Evolutionary conservation across 2,888 invertebrate genomes (phyloP).

Genomic region (Thymelicus lineola): DNA sequence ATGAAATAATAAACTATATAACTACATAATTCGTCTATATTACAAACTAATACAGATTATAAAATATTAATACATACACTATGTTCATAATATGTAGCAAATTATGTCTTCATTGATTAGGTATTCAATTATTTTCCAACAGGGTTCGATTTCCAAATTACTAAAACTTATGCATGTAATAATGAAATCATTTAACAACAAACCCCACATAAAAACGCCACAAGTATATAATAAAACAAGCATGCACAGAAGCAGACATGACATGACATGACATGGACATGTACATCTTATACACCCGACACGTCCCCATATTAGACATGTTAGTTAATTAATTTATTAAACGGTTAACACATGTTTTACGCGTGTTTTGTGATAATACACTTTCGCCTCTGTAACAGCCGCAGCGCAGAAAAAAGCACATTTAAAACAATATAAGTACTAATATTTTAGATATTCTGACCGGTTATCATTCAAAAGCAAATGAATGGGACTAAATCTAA

Average conservation of each 20-base stretch:
- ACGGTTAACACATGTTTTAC: slow-evolving; percentile 27
- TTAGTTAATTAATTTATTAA: slow-evolving; percentile 34
- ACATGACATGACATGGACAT: slow-evolving; percentile 20
- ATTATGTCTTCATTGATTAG: no score
- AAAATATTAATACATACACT: background rate
- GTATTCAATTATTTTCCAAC: background rate
- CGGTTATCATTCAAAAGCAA: background rate
- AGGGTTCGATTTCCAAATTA: slow-evolving; percentile 14
- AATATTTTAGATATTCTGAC: background rate
- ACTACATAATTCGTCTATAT: background rate
- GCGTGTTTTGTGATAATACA: slow-evolving; percentile 26
- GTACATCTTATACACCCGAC: slow-evolving; percentile 27
- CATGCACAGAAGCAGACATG: slow-evolving; percentile 75
- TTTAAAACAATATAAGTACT: background rate
- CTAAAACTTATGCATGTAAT: background rate
- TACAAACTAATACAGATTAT: background rate
- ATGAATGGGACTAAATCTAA: background rate
- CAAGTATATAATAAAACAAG: slow-evolving; percentile 50
- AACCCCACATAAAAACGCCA: slow-evolving; percentile 54
- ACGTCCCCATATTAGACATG: slow-evolving; percentile 29
- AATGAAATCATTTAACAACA: slow-evolving; percentile 14
- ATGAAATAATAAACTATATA: no score
- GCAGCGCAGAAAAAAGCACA: slow-evolving; percentile 23
- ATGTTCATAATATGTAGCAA: background rate
- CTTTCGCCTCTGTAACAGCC: slow-evolving; percentile 32